phyloP scores from a whole-genome alignment of 1,140 invertebrate species.

The Polyergus mexicanus region DNA sequence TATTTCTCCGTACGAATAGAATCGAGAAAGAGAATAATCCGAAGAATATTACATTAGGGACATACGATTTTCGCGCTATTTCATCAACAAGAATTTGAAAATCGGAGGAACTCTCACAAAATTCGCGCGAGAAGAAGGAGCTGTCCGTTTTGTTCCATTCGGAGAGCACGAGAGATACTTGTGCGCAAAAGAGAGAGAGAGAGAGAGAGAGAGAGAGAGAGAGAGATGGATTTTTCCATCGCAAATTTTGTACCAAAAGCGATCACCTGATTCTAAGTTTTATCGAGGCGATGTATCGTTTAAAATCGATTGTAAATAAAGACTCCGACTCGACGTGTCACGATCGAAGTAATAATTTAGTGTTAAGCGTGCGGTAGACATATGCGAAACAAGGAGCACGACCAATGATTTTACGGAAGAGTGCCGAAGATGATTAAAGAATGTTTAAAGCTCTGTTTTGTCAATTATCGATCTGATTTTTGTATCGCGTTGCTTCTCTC shows the following conservation, averaged over 20 bases:
- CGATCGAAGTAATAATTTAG: constrained; percentile 28
- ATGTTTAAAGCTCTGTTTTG: constrained; percentile 18
- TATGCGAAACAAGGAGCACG: constrained; percentile 12
- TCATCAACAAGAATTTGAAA: constrained; percentile 26
- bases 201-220: not conserved
- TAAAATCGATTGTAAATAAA: constrained; percentile 39
- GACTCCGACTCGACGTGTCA: constrained; percentile 5
- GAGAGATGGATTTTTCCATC: not conserved
- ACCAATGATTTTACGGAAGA: constrained; percentile 21
- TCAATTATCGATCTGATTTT: constrained; percentile 30
- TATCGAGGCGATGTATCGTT: not conserved
- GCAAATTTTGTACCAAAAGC: constrained; percentile 16
- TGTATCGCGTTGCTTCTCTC: constrained; percentile 1
- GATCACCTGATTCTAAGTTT: constrained; percentile 4
- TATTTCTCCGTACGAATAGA: not conserved
- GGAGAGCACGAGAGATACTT: not conserved
- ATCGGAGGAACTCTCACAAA: constrained; percentile 11
- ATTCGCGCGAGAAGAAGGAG: not conserved
- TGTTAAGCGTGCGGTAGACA: constrained; percentile 6
- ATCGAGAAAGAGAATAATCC: not conserved
- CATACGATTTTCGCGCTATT: constrained; percentile 47
- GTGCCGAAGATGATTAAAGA: not conserved
- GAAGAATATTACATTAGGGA: not conserved
- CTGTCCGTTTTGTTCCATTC: not conserved
- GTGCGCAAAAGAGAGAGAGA: not conserved